Conservation (phyloP, 2,113 vertebrate species). For the Propithecus coquereli region DNA sequence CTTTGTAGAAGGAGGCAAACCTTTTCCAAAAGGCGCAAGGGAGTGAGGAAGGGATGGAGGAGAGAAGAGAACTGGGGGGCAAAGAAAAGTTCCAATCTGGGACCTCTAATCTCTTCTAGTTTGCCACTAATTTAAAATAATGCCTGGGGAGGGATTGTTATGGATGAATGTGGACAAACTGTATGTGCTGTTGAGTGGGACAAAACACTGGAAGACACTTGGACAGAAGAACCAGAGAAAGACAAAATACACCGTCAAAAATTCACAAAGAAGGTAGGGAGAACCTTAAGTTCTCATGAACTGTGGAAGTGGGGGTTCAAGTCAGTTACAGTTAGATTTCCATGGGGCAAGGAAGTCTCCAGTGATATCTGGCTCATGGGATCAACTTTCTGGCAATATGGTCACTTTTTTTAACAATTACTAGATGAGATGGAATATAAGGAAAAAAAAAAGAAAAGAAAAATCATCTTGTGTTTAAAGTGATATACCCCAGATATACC, state of each 20-base stretch:
- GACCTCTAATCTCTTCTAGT: neutral
- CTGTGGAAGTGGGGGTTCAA: neutral
- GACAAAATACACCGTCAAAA: neutral
- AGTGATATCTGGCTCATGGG: neutral
- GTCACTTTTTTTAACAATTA: neutral
- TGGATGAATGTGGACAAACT: neutral
- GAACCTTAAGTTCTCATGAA: neutral
- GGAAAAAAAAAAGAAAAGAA: constrained; percentile 9
- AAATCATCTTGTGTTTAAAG: neutral
- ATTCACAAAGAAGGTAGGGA: neutral
- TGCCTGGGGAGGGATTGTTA: neutral
- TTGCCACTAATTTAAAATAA: neutral
- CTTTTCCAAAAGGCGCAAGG: neutral
- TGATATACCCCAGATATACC: neutral
- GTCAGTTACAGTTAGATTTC: neutral
- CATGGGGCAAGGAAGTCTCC: neutral
- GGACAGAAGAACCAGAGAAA: neutral
- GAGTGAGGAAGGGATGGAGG: fast-evolving
- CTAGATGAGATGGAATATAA: constrained; percentile 51
- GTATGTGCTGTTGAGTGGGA: fast-evolving
- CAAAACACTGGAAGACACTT: neutral
- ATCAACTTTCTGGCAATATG: neutral
- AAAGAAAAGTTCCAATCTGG: neutral
- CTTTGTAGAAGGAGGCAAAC: neutral
- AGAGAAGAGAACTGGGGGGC: neutral